These are phyloP conservation scores for Pristionchus entomophagus DNA, from an alignment of 2,888 invertebrate species.

Conservation along the genomic window DNA sequence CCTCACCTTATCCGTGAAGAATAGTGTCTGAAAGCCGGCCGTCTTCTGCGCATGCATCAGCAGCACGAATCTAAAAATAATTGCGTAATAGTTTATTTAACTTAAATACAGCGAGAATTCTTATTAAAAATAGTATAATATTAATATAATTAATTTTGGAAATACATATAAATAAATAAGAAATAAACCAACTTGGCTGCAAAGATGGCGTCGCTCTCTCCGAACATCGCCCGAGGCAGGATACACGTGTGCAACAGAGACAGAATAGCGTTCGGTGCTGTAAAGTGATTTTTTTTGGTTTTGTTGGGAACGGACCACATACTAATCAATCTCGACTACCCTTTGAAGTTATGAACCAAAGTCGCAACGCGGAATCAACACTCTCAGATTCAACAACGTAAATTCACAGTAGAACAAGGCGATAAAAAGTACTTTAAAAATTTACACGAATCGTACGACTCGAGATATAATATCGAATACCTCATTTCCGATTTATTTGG, in stretches of 20 bases:
- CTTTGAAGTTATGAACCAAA: background rate
- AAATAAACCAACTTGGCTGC: conserved; percentile 82
- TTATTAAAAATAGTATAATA: no score
- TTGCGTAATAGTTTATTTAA: no score
- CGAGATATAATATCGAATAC: no score
- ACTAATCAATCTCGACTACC: no score
- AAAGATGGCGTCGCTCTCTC: conserved; percentile 94
- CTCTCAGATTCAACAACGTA: no score
- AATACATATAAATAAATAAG: background rate
- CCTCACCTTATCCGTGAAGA: conserved; percentile 95
- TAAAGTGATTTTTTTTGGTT: background rate
- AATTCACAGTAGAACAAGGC: no score
- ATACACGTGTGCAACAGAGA: conserved; percentile 87
- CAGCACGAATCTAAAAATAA: conserved; percentile 84
- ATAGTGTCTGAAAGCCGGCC: conserved; percentile 95
- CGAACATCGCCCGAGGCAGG: conserved; percentile 96
- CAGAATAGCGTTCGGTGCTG: background rate
- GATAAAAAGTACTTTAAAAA: no score
- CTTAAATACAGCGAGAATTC: no score
- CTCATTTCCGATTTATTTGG: no score
- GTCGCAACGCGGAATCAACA: background rate
- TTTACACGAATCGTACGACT: no score
- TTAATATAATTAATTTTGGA: no score
- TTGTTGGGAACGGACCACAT: background rate
- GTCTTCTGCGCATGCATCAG: conserved; percentile 91